Percentiles rank a stretch among this genome's conserved stretches.
Evolutionary conservation across 2,888 invertebrate species (phyloP).

Genomic region (Papilio protenor): DNA sequence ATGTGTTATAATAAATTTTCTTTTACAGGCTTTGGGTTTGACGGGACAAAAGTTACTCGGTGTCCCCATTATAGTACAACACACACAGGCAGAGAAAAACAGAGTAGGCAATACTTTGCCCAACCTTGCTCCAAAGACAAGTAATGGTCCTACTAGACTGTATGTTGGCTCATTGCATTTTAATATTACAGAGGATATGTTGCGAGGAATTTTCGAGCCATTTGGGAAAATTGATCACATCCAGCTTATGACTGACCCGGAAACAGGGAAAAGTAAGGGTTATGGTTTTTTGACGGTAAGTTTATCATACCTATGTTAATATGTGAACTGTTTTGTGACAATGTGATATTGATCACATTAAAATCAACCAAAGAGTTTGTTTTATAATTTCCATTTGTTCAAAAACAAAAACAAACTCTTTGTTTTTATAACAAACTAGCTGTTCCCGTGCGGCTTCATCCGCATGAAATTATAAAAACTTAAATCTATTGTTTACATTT

Average conservation of each 20-base stretch:
- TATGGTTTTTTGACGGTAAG: slow-evolving; percentile 98
- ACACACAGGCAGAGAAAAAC: slow-evolving; percentile 98
- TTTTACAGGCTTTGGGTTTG: slow-evolving; percentile 93
- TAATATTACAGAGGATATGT: slow-evolving; percentile 99
- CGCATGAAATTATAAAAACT: no score
- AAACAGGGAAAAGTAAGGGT: slow-evolving; percentile 97
- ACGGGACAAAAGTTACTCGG: slow-evolving; percentile 98
- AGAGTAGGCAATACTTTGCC: slow-evolving; percentile 94
- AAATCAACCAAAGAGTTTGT: background rate
- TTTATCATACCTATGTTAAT: slow-evolving; percentile 48
- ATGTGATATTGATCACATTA: background rate
- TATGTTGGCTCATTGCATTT: slow-evolving; percentile 99
- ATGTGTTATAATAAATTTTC: slow-evolving; percentile 43
- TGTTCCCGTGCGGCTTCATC: no score
- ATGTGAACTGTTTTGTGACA: background rate
- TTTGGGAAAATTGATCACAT: slow-evolving; percentile 98
- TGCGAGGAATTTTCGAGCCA: slow-evolving; percentile 98
- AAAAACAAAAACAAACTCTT: no score
- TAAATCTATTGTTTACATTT: no score
- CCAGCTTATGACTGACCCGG: slow-evolving; percentile 97
- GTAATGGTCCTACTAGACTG: slow-evolving; percentile 97
- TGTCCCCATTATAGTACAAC: slow-evolving; percentile 98
- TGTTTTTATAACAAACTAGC: no score
- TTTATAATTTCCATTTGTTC: background rate
- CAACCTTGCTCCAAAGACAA: slow-evolving; percentile 93